phyloP scores from a whole-genome alignment of 2,888 invertebrate species.

The Drosophila nr. medialis region DNA sequence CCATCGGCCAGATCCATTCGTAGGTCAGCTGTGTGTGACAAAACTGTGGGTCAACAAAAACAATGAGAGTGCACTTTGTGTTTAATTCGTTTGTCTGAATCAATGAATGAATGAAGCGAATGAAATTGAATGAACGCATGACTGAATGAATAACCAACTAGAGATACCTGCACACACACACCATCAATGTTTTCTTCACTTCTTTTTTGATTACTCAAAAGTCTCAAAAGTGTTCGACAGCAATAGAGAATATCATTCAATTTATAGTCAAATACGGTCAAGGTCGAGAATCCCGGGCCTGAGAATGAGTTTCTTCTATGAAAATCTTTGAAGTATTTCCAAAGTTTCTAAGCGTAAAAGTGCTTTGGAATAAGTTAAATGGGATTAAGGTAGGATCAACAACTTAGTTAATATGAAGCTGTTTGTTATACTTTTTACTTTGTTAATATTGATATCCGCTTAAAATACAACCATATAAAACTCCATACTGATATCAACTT shows the following conservation, averaged over 20 bases:
- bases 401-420: background rate
- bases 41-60: slow-evolving; percentile 65
- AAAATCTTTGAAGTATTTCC: background rate
- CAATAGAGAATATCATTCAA: slow-evolving; percentile 6
- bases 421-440: background rate
- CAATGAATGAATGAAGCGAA: slow-evolving; percentile 38
- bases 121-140: slow-evolving; percentile 36
- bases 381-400: background rate
- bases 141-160: slow-evolving; percentile 13
- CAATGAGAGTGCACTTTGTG: slow-evolving; percentile 65
- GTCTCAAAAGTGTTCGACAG: slow-evolving; percentile 21
- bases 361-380: background rate
- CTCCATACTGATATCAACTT: background rate
- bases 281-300: background rate
- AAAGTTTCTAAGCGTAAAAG: background rate
- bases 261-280: background rate
- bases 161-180: background rate
- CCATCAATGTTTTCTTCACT: background rate
- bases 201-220: slow-evolving; percentile 2
- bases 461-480: background rate
- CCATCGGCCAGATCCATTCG: slow-evolving; percentile 25
- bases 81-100: slow-evolving; percentile 24
- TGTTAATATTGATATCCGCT: background rate
- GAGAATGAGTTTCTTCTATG: background rate
- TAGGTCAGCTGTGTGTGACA: slow-evolving; percentile 62